Evolutionary conservation across 2,888 invertebrate species (phyloP).

Genomic region (Notodonta dromedarius): DNA sequence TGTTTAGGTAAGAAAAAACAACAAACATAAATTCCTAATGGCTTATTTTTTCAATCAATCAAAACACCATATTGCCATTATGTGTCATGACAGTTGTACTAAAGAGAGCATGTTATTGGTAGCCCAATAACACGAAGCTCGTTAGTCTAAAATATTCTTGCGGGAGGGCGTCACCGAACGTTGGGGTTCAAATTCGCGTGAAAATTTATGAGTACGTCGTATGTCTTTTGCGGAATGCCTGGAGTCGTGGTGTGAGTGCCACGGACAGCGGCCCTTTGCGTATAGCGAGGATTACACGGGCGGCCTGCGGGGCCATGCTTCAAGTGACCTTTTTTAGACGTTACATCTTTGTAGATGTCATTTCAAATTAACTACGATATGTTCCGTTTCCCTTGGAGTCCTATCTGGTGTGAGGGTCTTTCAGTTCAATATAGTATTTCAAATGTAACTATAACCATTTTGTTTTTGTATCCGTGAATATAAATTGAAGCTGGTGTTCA

Average conservation of each 20-base stretch:
- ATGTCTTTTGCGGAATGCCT: slow-evolving; percentile 58
- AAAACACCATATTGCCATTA: background rate
- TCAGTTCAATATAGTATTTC: background rate
- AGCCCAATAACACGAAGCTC: slow-evolving; percentile 32
- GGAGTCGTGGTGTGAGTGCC: slow-evolving; percentile 44
- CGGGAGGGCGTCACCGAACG: slow-evolving; percentile 25
- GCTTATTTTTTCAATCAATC: slow-evolving; percentile 5
- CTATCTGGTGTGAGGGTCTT: background rate
- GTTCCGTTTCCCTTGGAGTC: slow-evolving; percentile 9
- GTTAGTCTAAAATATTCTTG: slow-evolving; percentile 51
- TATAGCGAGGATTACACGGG: slow-evolving; percentile 45
- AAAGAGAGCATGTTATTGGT: background rate
- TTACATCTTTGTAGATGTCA: slow-evolving; percentile 25
- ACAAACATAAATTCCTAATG: background rate
- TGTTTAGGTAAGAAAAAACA: background rate
- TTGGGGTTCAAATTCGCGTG: slow-evolving; percentile 62
- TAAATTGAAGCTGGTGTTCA: background rate
- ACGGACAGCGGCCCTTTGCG: slow-evolving; percentile 31
- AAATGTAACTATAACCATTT: background rate
- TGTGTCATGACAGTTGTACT: slow-evolving; percentile 19
- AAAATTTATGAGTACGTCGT: slow-evolving; percentile 68
- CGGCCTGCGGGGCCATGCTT: slow-evolving; percentile 28
- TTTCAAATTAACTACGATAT: slow-evolving; percentile 23
- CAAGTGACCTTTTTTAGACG: slow-evolving; percentile 40
- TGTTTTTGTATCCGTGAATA: background rate